These are phyloP conservation scores for Polia nebulosa DNA, from an alignment of 2,888 invertebrate genomes.

Conservation along the genomic window DNA sequence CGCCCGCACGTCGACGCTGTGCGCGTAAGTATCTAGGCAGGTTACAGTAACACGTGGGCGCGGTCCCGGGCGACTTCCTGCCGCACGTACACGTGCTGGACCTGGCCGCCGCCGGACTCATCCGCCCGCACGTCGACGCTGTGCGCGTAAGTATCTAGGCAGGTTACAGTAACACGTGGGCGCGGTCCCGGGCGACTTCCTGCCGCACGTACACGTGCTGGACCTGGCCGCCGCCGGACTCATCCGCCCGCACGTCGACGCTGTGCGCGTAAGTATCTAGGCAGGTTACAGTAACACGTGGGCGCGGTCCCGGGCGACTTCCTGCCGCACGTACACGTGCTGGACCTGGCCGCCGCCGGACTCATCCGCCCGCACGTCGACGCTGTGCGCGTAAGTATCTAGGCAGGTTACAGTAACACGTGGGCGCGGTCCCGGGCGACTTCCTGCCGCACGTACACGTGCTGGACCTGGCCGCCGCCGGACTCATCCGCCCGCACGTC, in stretches of 20 bases:
- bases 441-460: constrained; percentile 96
- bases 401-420: no score
- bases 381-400: constrained; percentile 94
- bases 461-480: constrained; percentile 97
- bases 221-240: constrained; percentile 97
- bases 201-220: constrained; percentile 97
- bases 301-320: no score
- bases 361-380: constrained; percentile 99
- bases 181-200: no score
- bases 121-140: constrained; percentile 99
- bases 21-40: constrained; percentile 91
- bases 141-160: constrained; percentile 92
- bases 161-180: no score
- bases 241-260: constrained; percentile 99
- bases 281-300: no score
- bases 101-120: constrained; percentile 97
- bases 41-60: no score
- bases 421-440: no score
- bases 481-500: constrained; percentile 98
- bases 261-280: constrained; percentile 93
- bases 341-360: constrained; percentile 98
- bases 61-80: no score
- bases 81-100: constrained; percentile 98
- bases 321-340: constrained; percentile 96
- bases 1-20: constrained; percentile 99